These are phyloP conservation scores for Microchirus variegatus DNA, from an alignment of 2,797 vertebrate species.

Conservation along the genomic window DNA sequence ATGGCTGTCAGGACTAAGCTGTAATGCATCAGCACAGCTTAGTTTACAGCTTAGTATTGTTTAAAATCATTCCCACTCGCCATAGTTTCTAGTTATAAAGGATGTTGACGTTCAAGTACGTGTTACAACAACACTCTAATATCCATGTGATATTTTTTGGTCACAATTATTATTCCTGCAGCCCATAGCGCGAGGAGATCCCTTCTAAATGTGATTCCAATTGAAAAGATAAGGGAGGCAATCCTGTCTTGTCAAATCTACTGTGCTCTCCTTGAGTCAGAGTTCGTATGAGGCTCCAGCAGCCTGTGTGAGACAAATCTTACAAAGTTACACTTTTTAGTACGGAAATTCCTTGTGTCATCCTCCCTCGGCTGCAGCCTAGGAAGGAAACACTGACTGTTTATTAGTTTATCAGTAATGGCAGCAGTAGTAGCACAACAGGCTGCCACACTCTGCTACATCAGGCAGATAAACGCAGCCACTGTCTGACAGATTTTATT, in stretches of 20 bases:
- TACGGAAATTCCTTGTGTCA: conserved; percentile 4
- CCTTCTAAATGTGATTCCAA: background rate
- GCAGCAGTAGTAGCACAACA: conserved; percentile 15
- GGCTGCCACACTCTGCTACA: conserved; percentile 34
- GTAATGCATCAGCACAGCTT: too few relatives aligned
- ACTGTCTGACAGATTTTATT: conserved; percentile 38
- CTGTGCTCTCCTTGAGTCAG: background rate
- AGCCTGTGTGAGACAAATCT: background rate
- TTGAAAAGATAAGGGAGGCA: background rate
- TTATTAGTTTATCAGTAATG: conserved; percentile 7
- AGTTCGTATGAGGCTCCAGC: background rate
- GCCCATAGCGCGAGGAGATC: background rate
- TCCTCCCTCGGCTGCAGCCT: background rate
- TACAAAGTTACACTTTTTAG: background rate
- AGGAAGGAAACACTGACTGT: background rate
- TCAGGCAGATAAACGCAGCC: conserved; percentile 45
- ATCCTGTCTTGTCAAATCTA: background rate
- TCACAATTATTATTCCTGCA: background rate
- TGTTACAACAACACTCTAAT: too few relatives aligned
- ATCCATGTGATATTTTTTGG: too few relatives aligned
- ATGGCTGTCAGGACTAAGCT: too few relatives aligned
- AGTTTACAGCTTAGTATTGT: too few relatives aligned
- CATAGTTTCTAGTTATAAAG: too few relatives aligned
- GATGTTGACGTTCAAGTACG: too few relatives aligned
- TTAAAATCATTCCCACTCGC: too few relatives aligned